Evolutionary conservation across 2,888 invertebrate species (phyloP).

Genomic region (Parnassius glacialis): DNA sequence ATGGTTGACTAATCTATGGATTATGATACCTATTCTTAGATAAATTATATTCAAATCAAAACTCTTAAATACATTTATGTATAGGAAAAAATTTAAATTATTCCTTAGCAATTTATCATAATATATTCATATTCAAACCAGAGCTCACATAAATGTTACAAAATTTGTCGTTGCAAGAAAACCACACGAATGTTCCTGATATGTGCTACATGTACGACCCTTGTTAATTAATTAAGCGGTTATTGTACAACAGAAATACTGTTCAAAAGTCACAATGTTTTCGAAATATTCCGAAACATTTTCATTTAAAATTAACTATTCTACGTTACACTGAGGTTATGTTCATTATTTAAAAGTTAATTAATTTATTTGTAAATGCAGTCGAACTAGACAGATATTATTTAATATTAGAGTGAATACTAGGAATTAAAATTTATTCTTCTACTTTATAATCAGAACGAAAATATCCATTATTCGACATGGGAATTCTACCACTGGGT

Average conservation of each 20-base stretch:
- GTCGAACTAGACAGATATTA: too few relatives aligned
- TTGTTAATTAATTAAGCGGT: slow-evolving; percentile 1
- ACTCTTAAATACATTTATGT: background rate
- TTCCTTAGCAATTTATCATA: background rate
- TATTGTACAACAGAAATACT: background rate
- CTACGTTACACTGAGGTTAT: too few relatives aligned
- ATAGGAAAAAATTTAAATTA: background rate
- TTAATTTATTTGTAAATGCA: too few relatives aligned
- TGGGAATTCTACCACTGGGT: too few relatives aligned
- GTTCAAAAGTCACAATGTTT: too few relatives aligned
- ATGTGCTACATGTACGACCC: background rate
- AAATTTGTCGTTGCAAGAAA: background rate
- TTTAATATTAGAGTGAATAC: too few relatives aligned
- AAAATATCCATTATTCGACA: too few relatives aligned
- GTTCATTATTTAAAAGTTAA: too few relatives aligned
- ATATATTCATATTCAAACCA: background rate
- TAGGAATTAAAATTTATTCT: too few relatives aligned
- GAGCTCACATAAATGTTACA: background rate
- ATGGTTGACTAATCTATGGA: background rate
- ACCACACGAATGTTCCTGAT: slow-evolving; percentile 4
- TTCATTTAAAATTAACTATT: too few relatives aligned
- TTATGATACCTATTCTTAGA: background rate
- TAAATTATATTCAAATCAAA: background rate
- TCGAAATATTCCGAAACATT: too few relatives aligned
- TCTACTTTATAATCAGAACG: too few relatives aligned